Conservation (phyloP, 2,113 vertebrate genomes). For the Sinocyclocheilus anshuiensis region DNA sequence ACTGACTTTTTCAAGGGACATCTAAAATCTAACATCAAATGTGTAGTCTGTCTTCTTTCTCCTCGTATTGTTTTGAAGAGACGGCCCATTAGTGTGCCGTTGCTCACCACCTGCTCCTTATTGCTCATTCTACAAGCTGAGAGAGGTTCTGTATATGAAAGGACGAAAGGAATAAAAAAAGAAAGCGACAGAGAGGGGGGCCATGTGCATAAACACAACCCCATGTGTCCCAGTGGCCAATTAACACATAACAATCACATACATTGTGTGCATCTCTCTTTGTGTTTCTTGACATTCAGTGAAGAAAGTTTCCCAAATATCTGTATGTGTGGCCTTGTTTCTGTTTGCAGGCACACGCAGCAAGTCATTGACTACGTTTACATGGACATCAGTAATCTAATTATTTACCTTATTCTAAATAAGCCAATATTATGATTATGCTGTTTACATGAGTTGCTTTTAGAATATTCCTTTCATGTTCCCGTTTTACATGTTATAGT, state of each 20-base stretch:
- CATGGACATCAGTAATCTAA: too few relatives aligned
- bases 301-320: constrained; percentile 3
- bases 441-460: too few relatives aligned
- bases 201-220: constrained; percentile 2
- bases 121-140: constrained; percentile 4
- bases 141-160: not conserved
- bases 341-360: constrained; percentile 5
- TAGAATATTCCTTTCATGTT: too few relatives aligned
- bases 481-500: too few relatives aligned
- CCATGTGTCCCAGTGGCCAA: constrained; percentile 20
- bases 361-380: not conserved
- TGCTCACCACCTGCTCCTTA: constrained; percentile 21
- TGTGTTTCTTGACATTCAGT: not conserved
- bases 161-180: not conserved
- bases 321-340: constrained; percentile 14
- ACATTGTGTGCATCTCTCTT: not conserved
- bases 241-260: constrained; percentile 2
- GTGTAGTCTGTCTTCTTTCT: not conserved
- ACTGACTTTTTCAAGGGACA: not conserved
- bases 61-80: not conserved
- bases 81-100: not conserved
- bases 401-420: not conserved
- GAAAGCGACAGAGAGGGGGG: not conserved
- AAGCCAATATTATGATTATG: not conserved
- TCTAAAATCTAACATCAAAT: constrained; percentile 19